Evolutionary conservation across 2,888 invertebrate species (phyloP).

Genomic region (Dryobota labecula): DNA sequence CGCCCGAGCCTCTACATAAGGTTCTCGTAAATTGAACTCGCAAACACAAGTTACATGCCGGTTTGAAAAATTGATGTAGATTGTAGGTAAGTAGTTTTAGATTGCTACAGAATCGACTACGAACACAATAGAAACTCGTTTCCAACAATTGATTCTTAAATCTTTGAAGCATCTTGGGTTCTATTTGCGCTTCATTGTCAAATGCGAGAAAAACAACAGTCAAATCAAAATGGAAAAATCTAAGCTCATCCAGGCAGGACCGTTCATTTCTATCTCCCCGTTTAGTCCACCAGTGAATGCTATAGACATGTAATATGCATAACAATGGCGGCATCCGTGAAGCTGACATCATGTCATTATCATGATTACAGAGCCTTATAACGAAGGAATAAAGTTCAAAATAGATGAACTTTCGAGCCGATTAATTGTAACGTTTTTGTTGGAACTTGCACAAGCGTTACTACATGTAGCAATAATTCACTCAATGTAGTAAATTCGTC

Average conservation of each 20-base stretch:
- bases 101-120: slow-evolving; percentile 50
- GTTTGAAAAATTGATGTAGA: slow-evolving; percentile 50
- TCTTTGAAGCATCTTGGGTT: slow-evolving; percentile 38
- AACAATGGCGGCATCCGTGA: slow-evolving; percentile 64
- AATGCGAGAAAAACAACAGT: slow-evolving; percentile 25
- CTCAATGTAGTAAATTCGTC: slow-evolving; percentile 55
- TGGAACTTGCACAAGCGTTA: slow-evolving; percentile 43
- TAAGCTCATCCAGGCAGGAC: slow-evolving; percentile 48
- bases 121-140: slow-evolving; percentile 61
- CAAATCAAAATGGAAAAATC: slow-evolving; percentile 19
- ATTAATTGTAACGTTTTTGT: slow-evolving; percentile 61
- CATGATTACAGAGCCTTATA: slow-evolving; percentile 55
- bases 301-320: slow-evolving; percentile 69
- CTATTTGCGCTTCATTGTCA: slow-evolving; percentile 42
- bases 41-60: slow-evolving; percentile 43
- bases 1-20: not conserved
- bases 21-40: slow-evolving; percentile 19
- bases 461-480: slow-evolving; percentile 56
- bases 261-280: slow-evolving; percentile 44
- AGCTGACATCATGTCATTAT: slow-evolving; percentile 61
- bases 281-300: slow-evolving; percentile 53
- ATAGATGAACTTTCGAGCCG: slow-evolving; percentile 33
- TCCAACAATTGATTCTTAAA: slow-evolving; percentile 55
- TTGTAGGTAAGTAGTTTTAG: slow-evolving; percentile 46
- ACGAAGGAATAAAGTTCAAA: slow-evolving; percentile 51